A percentile compares a stretch with the other conserved stretches of the same genome.
Conservation (phyloP, 1,140 invertebrate species). For the Trachymyrmex septentrionalis region DNA sequence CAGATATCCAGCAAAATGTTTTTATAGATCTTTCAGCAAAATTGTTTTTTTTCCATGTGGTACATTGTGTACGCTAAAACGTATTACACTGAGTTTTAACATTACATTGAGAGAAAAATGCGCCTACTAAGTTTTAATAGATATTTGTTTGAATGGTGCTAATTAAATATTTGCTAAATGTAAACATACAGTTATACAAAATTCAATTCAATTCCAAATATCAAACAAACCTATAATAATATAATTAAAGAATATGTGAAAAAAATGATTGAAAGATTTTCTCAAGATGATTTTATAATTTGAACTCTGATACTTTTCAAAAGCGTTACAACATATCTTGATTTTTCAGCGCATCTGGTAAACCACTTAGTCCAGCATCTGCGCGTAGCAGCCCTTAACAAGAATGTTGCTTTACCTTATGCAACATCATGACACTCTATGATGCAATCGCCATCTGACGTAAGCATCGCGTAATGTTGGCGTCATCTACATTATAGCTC, state of each 20-base stretch:
- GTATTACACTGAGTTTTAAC: background rate
- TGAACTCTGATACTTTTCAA: background rate
- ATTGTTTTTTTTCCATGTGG: too few species aligned
- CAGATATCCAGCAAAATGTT: too few species aligned
- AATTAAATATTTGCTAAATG: too few species aligned
- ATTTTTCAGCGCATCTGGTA: background rate
- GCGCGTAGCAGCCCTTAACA: slow-evolving; percentile 29
- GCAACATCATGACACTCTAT: slow-evolving; percentile 17
- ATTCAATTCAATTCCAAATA: background rate
- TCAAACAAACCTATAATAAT: background rate
- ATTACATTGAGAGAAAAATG: too few species aligned
- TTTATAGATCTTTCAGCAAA: too few species aligned
- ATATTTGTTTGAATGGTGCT: too few species aligned
- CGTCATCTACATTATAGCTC: slow-evolving; percentile 20
- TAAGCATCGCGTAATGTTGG: slow-evolving; percentile 24
- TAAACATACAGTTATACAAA: too few species aligned
- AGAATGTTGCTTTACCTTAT: slow-evolving; percentile 34
- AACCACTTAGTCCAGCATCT: slow-evolving; percentile 32
- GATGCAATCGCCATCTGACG: slow-evolving; percentile 55
- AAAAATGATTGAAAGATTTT: background rate
- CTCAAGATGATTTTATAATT: background rate
- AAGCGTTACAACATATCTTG: background rate
- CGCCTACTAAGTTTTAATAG: too few species aligned
- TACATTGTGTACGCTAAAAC: background rate
- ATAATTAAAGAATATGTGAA: background rate